These are phyloP conservation scores for Protonemura montana DNA, from an alignment of 2,888 invertebrate species.

Conservation along the genomic window DNA sequence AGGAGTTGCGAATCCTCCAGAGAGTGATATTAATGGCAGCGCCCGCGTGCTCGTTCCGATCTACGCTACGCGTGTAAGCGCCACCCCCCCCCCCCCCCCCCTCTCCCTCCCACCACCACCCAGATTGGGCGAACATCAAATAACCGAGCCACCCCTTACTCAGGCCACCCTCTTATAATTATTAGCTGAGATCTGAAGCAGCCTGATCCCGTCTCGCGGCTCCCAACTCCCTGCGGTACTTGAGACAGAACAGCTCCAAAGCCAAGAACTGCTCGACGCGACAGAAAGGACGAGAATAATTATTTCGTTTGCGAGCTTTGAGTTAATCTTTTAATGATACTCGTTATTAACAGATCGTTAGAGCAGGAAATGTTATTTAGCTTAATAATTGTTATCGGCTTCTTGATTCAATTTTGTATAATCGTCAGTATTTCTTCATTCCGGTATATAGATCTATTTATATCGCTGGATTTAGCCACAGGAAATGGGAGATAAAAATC, in stretches of 20 bases:
- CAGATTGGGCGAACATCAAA: conserved; percentile 19
- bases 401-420: neutral
- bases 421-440: neutral
- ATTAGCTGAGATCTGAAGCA: conserved; percentile 24
- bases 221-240: neutral
- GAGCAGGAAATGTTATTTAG: neutral
- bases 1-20: neutral
- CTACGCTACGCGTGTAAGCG: conserved; percentile 1
- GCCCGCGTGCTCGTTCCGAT: neutral
- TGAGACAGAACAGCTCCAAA: neutral
- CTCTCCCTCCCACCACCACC: neutral
- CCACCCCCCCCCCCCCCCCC: neutral
- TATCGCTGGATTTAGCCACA: neutral
- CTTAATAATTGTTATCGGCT: neutral
- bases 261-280: neutral
- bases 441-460: neutral
- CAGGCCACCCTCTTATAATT: conserved; percentile 29
- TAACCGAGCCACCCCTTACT: neutral
- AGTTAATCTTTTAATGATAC: conserved; percentile 2
- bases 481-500: neutral
- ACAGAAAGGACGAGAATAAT: neutral
- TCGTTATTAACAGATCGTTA: conserved; percentile 1
- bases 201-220: neutral
- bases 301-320: neutral
- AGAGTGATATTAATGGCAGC: conserved; percentile 24